phyloP scores from a whole-genome alignment of 2,113 vertebrate genomes.

The Gobio gobio region DNA sequence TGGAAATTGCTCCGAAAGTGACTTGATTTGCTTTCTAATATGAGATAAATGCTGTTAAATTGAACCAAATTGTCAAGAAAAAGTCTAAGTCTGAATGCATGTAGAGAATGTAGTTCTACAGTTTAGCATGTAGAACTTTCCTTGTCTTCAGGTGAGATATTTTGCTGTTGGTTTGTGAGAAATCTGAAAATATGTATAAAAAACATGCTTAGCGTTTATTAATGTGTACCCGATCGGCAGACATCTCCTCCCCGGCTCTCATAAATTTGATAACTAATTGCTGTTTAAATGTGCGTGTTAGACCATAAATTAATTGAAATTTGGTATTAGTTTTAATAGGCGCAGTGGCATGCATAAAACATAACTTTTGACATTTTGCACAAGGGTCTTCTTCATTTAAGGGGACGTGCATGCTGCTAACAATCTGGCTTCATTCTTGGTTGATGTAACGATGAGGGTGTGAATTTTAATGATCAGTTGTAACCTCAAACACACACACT shows the following conservation, averaged over 20 bases:
- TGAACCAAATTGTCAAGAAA: neutral
- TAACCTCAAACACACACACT: conserved; percentile 4
- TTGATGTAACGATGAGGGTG: neutral
- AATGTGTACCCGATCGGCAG: conserved; percentile 7
- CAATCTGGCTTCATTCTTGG: conserved; percentile 38
- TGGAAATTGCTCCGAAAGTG: too few relatives aligned
- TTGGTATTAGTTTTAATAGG: conserved; percentile 70
- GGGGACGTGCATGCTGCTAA: conserved; percentile 23
- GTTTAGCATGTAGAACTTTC: neutral
- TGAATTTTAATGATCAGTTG: conserved; percentile 46
- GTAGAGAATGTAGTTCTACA: too few relatives aligned
- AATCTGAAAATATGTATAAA: too few relatives aligned
- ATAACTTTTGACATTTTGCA: conserved; percentile 62
- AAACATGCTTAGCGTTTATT: conserved; percentile 29
- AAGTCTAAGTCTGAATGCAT: neutral
- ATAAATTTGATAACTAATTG: conserved; percentile 68
- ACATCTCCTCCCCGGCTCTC: conserved; percentile 25
- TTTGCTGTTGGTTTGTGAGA: conserved; percentile 7
- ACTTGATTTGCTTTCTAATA: neutral
- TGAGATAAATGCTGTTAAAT: neutral
- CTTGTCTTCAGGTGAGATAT: too few relatives aligned
- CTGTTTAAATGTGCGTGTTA: conserved; percentile 66
- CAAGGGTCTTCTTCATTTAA: conserved; percentile 24
- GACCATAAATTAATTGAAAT: conserved; percentile 67
- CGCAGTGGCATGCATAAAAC: conserved; percentile 60